Percentiles rank a stretch among this genome's conserved stretches.
Evolutionary conservation across 2,888 invertebrate species (phyloP).

Genomic region (Pristionchus japonicus): DNA sequence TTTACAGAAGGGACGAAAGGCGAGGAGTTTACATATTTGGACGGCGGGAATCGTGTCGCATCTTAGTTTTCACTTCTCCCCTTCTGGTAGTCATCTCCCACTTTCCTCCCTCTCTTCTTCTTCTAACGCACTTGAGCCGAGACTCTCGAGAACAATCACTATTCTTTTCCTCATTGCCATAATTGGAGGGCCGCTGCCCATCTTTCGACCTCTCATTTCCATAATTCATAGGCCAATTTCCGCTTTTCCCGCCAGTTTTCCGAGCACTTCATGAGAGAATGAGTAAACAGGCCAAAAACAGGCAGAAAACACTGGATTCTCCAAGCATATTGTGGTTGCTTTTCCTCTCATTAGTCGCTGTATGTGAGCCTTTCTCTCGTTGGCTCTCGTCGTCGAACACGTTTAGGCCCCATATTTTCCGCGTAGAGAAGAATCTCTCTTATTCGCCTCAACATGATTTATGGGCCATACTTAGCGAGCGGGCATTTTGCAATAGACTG

Average conservation of each 20-base stretch:
- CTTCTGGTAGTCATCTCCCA: background rate
- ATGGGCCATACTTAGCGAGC: background rate
- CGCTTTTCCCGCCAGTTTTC: background rate
- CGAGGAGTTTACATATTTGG: conserved; percentile 36
- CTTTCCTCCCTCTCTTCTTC: background rate
- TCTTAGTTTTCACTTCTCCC: conserved; percentile 26
- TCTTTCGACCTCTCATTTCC: background rate
- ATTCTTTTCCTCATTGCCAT: conserved; percentile 1
- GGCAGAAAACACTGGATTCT: background rate
- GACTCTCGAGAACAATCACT: conserved; percentile 19
- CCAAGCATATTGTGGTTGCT: background rate
- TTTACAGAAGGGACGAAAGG: background rate
- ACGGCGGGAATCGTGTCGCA: background rate
- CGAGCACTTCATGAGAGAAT: background rate
- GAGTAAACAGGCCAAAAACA: background rate
- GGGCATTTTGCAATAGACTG: too few species aligned
- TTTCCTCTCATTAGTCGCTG: background rate
- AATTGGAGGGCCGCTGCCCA: background rate
- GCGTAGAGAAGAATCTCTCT: background rate
- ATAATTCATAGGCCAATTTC: background rate
- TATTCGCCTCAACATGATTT: background rate
- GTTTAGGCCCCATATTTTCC: background rate
- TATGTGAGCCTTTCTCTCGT: background rate
- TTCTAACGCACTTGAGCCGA: background rate
- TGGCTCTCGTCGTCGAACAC: background rate